These are phyloP conservation scores for Enteromius unitaeniatus DNA, from an alignment of 2,797 vertebrate species.

Conservation along the genomic window DNA sequence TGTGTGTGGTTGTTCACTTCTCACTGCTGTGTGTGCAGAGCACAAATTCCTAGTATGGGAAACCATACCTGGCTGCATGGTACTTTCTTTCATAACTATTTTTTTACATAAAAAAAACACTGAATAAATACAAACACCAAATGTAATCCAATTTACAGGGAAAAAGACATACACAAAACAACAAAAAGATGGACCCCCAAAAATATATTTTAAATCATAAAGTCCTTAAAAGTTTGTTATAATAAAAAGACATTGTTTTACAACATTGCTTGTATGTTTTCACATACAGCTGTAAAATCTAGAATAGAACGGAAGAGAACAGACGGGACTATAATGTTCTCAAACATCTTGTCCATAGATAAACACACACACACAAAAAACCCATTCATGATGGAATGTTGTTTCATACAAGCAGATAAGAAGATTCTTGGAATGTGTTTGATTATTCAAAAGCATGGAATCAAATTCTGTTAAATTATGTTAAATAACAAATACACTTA, in stretches of 20 bases:
- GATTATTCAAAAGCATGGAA: slow-evolving; percentile 35
- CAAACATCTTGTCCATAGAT: not conserved
- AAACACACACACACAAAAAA: not conserved
- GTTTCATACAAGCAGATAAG: not conserved
- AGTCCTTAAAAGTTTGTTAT: not conserved
- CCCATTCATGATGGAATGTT: slow-evolving; percentile 36
- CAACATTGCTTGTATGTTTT: not conserved
- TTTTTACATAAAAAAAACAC: too few relatives aligned
- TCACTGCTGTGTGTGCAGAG: too few relatives aligned
- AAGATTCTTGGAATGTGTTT: not conserved
- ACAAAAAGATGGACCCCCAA: not conserved
- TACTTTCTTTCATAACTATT: too few relatives aligned
- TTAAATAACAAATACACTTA: slow-evolving; percentile 19
- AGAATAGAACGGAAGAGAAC: not conserved
- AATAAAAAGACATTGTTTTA: not conserved
- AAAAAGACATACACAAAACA: not conserved
- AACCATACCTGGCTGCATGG: too few relatives aligned
- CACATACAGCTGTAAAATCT: not conserved
- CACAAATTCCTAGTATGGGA: too few relatives aligned
- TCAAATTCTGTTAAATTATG: slow-evolving; percentile 31
- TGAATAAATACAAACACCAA: not conserved
- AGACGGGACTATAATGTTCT: not conserved
- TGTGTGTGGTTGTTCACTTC: too few relatives aligned
- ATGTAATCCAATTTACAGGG: not conserved
- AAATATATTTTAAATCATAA: not conserved